Base-by-base conservation (phyloP, 30 jellyfish, hydroid and myxozoan genomes). In the Turritopsis dohrnii region DNA sequence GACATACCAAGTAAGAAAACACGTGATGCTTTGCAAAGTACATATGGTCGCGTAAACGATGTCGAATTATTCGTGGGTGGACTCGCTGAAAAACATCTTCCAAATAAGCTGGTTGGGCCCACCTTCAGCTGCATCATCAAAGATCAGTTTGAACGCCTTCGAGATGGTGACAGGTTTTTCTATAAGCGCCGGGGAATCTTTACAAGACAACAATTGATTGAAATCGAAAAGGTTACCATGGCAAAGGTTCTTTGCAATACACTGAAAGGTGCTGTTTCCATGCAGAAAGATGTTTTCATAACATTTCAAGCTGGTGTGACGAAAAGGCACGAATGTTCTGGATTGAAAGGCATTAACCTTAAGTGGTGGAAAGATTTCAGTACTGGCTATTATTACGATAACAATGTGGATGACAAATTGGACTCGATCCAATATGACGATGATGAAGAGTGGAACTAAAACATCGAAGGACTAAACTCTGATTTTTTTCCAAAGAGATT, bases 221-320 rank as follows among this genome's bases (percentile, higher is more conserved):
- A 79, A 74, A 79, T 79, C 13, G 26, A 5, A 23, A 79, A 79
- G 29, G 85, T 79, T 0, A 19, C 88, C 22, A 72, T 89, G 72
- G 96, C 96, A 19, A 74, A 71, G 83, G 82, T 89, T 60, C 81
- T 89, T 88, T 89, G 96, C 73, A 81, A 89, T 71, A 89, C 85
- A 29, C 65, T 89, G 71, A 88, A 88, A 24, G 91, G 84, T 22
- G 85, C 84, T 66, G 96, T 89, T 18, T 89, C 96, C 20, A 94
- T 89, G 13, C 96, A 89, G 88, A 75, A 54, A 66, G 94, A 89
- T 54, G 96, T 89, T 18, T 89, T 89, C 72, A 69, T 21, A 27
- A 89, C 94, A 16, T 85, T 53, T 69, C 77, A 69, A 69, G 30
- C 28, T 7, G 77, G 77, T 8, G 19, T 69, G 0, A n/a, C 77